phyloP scores from a whole-genome alignment of 2,888 invertebrate species.

The Agonum fuliginosum region DNA sequence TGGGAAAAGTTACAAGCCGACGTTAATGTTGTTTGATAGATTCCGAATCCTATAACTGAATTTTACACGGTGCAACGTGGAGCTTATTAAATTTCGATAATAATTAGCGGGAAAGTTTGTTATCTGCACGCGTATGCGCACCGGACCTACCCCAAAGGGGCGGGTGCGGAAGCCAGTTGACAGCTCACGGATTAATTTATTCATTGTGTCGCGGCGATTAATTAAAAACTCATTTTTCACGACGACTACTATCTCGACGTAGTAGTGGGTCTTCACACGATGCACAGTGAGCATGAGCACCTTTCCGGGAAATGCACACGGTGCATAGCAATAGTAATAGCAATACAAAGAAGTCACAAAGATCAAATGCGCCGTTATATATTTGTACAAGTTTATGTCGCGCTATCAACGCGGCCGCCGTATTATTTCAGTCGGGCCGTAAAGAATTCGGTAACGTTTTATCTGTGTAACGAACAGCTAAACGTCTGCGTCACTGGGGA shows the following conservation, averaged over 20 bases:
- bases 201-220: slow-evolving; percentile 55
- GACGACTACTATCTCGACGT: slow-evolving; percentile 45
- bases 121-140: slow-evolving; percentile 2
- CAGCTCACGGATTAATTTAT: slow-evolving; percentile 53
- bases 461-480: slow-evolving; percentile 58
- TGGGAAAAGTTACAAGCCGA: slow-evolving; percentile 71
- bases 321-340: not conserved
- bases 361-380: slow-evolving; percentile 70
- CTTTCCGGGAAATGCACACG: slow-evolving; percentile 43
- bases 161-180: slow-evolving; percentile 37
- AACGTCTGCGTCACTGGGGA: slow-evolving; percentile 43
- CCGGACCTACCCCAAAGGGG: slow-evolving; percentile 51
- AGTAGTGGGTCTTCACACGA: not conserved
- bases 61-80: slow-evolving; percentile 34
- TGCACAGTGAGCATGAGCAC: not conserved
- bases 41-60: slow-evolving; percentile 65
- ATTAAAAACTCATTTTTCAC: slow-evolving; percentile 57
- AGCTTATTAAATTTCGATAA: slow-evolving; percentile 49
- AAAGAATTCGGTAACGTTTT: slow-evolving; percentile 59
- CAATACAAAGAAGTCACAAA: slow-evolving; percentile 57
- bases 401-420: slow-evolving; percentile 46
- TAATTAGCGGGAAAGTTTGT: slow-evolving; percentile 19
- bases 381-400: slow-evolving; percentile 69
- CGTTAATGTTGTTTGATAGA: slow-evolving; percentile 70
- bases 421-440: slow-evolving; percentile 59